Evolutionary conservation across 2,113 vertebrate genomes (phyloP).

Genomic region (Sapayoa aenigma): DNA sequence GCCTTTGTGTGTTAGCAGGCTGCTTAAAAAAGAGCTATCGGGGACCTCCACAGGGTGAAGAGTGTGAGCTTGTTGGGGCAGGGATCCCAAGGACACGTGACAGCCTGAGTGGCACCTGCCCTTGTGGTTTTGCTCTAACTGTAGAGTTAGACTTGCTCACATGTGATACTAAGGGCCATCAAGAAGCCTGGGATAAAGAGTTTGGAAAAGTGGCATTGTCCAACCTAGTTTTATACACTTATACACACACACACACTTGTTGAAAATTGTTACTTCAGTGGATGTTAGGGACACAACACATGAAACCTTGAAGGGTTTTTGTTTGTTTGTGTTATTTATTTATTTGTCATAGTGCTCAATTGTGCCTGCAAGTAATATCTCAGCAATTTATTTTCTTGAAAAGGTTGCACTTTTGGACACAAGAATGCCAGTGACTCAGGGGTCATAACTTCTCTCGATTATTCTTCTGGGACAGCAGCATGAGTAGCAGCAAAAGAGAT

Average conservation of each 20-base stretch:
- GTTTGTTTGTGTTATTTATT: background rate
- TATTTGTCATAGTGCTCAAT: background rate
- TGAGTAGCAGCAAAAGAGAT: background rate
- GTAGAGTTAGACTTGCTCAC: background rate
- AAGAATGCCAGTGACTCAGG: background rate
- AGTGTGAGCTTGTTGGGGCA: background rate
- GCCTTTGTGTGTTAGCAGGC: background rate
- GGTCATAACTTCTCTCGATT: background rate
- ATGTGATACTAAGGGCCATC: background rate
- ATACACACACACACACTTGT: background rate
- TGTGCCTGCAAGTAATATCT: background rate
- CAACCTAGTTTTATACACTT: background rate
- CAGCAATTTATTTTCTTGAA: background rate
- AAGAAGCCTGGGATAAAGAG: background rate
- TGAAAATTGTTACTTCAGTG: background rate
- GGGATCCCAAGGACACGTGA: background rate
- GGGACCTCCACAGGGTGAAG: background rate
- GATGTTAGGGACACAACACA: background rate
- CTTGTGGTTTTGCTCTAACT: background rate
- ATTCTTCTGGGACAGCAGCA: background rate
- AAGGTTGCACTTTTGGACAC: background rate
- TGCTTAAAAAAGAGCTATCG: background rate
- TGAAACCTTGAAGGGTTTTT: rapidly evolving
- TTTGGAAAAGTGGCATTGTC: background rate
- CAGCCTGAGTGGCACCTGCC: background rate